These are phyloP conservation scores for Charaxes varanes DNA, from an alignment of 1,140 invertebrate genomes.

Conservation along the genomic window DNA sequence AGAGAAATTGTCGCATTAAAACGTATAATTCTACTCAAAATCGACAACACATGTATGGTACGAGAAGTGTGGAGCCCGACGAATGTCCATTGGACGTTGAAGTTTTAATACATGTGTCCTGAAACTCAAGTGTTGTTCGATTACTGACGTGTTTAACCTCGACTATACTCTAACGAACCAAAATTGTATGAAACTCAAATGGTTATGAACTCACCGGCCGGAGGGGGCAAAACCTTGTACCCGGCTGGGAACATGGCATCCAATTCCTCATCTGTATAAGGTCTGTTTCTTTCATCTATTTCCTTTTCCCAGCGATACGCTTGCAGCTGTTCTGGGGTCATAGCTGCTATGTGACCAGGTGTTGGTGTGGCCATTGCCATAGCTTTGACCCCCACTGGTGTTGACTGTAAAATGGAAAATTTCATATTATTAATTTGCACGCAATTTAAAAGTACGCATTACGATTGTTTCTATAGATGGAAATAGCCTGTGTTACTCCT, in stretches of 20 bases:
- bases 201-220: constrained; percentile 79
- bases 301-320: constrained; percentile 99
- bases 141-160: constrained; percentile 47
- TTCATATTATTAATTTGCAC: too few species aligned
- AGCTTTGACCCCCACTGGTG: constrained; percentile 96
- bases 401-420: constrained; percentile 72
- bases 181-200: constrained; percentile 22
- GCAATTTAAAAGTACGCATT: too few species aligned
- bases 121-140: constrained; percentile 64
- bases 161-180: constrained; percentile 18
- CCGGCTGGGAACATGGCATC: constrained; percentile 98
- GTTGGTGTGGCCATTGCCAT: constrained; percentile 99
- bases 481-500: too few species aligned
- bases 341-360: constrained; percentile 94
- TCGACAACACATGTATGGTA: constrained; percentile 51
- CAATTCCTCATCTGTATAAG: constrained; percentile 96
- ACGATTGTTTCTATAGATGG: too few species aligned
- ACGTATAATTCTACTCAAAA: constrained; percentile 17
- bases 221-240: constrained; percentile 97
- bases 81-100: constrained; percentile 30
- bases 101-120: constrained; percentile 67
- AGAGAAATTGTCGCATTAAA: constrained; percentile 66
- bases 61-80: constrained; percentile 28
- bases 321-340: constrained; percentile 99
- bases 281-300: constrained; percentile 97